Base-by-base conservation (phyloP, 2,113 vertebrate genomes). In the Zosterops hypoxanthus region DNA sequence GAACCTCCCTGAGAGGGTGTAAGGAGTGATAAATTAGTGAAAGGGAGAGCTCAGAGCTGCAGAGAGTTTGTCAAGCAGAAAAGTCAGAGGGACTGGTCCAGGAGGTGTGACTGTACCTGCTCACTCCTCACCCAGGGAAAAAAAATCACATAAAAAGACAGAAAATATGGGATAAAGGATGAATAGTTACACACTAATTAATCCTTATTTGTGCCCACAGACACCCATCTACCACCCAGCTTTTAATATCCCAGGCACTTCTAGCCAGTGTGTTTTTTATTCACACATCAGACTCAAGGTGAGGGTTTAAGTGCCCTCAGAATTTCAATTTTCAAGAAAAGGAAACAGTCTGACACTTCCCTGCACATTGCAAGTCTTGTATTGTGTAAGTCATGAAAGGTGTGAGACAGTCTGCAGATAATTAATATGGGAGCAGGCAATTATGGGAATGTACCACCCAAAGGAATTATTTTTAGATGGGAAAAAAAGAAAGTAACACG, bases 1-100 rank as follows among this genome's bases (percentile, higher is more conserved):
- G 50, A 59, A 39, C 47, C 78, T 97, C 94, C 90, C 72, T 66
- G 78, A 92, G 84, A 96, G 94, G 88, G 90, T 90, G 91, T 79
- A 94, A 88, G 50, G 82, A 56, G 80, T 59, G 53, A 61, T 33
- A 66, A 94, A 95, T 93, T 44, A 92, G 80, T 60, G 65, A 60
- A 14, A 41, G 91, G 44, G 86, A 82, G 82, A 83, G 39, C 60
- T 95, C 59, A 14, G 69, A 18, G 47, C 41, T 59, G 9, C 52
- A 16, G 68, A 55, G 85, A 36, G 64, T 97, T 96, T 96, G 95
- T 94, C 77, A 77, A 46, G 59, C 41, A 46, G 68, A 50, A n/a
- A 34, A 78, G 80, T 4, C 72, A 63, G 75, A 36, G 31, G 41
- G 66, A 42, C 49, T 49, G 65, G 70, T 55, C 76, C 19, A 8